Conservation (phyloP, 2,113 vertebrate species). For the Melanotaenia duboulayi region DNA sequence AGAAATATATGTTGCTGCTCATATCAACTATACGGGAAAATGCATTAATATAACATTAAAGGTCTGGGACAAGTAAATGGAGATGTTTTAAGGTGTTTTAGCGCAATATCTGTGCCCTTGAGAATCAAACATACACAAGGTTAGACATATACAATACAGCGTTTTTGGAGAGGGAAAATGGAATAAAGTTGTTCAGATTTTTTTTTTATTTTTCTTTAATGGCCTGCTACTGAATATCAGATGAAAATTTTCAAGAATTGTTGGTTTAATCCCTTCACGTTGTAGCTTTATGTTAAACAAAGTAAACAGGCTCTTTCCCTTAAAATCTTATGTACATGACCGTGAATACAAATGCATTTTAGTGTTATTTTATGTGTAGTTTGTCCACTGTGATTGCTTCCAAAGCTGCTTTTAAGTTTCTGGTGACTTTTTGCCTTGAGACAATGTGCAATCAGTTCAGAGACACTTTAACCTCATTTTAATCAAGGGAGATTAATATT, state of each 20-base stretch:
- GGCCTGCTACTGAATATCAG: slow-evolving; percentile 10
- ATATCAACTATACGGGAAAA: too few relatives aligned
- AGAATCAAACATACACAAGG: too few relatives aligned
- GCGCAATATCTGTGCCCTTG: too few relatives aligned
- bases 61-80: too few relatives aligned
- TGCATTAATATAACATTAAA: too few relatives aligned
- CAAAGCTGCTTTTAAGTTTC: slow-evolving; percentile 18
- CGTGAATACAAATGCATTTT: slow-evolving; percentile 33
- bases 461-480: slow-evolving; percentile 28
- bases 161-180: background rate
- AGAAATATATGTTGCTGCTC: too few relatives aligned
- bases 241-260: slow-evolving; percentile 29
- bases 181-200: slow-evolving; percentile 20
- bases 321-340: background rate
- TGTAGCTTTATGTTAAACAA: slow-evolving; percentile 27
- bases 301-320: slow-evolving; percentile 10
- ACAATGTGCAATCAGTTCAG: slow-evolving; percentile 44
- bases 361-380: background rate
- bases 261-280: slow-evolving; percentile 47
- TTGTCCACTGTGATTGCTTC: slow-evolving; percentile 26
- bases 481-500: slow-evolving; percentile 7
- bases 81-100: too few relatives aligned
- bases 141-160: background rate
- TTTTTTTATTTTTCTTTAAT: slow-evolving; percentile 35
- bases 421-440: slow-evolving; percentile 23